These are phyloP conservation scores for Iselma pallidipennis DNA, from an alignment of 2,888 invertebrate species.

Conservation along the genomic window DNA sequence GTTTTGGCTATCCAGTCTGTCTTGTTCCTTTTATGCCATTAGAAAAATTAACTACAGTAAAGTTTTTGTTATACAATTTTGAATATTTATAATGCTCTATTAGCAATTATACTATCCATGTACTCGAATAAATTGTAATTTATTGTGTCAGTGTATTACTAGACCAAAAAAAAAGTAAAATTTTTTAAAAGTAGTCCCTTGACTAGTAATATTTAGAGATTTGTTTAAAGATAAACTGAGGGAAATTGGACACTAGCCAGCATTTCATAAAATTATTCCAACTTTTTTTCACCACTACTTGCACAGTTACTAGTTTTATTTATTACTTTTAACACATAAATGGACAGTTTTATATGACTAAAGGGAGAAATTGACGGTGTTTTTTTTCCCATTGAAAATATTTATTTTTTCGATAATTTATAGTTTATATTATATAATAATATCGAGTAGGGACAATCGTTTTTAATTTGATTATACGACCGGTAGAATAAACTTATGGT, in stretches of 20 bases:
- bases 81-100: neutral
- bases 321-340: constrained; percentile 1
- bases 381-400: neutral
- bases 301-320: neutral
- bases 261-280: neutral
- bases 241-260: constrained; percentile 1
- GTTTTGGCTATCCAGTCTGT: too few species aligned
- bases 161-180: neutral
- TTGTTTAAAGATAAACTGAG: constrained; percentile 3
- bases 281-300: neutral
- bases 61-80: neutral
- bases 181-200: neutral
- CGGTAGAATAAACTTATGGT: neutral
- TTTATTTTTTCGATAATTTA: neutral
- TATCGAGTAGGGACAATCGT: too few species aligned
- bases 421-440: neutral
- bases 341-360: neutral
- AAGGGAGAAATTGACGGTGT: neutral
- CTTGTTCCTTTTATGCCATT: too few species aligned
- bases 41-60: too few species aligned
- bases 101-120: neutral
- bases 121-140: neutral
- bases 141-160: neutral
- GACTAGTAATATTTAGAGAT: constrained; percentile 3
- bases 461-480: neutral